Percentiles rank a stretch among this genome's conserved stretches.
Evolutionary conservation across 2,888 invertebrate species (phyloP).

Genomic region (Cataglyphis cursor): DNA sequence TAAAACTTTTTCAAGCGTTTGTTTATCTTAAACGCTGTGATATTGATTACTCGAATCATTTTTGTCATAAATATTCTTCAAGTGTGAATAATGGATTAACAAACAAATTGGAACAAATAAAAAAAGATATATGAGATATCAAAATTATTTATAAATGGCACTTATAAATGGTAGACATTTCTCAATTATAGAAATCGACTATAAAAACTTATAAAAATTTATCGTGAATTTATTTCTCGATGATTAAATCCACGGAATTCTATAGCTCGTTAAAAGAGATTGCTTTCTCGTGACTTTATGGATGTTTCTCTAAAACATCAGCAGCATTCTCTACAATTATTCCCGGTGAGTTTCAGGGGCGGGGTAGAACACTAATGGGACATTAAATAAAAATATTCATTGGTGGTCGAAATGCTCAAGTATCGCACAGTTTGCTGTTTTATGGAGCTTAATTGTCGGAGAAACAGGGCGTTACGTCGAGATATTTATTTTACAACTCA

Average conservation of each 20-base stretch:
- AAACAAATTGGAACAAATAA: background rate
- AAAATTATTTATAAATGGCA: background rate
- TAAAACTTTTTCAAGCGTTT: background rate
- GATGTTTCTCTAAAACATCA: slow-evolving; percentile 49
- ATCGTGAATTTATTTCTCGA: background rate
- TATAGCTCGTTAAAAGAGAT: slow-evolving; percentile 40
- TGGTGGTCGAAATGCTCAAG: slow-evolving; percentile 67
- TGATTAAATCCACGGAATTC: slow-evolving; percentile 38
- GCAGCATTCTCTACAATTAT: slow-evolving; percentile 57
- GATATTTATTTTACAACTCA: slow-evolving; percentile 77
- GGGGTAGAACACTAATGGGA: slow-evolving; percentile 76
- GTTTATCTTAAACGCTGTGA: background rate
- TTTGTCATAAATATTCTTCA: background rate
- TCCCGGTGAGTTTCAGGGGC: slow-evolving; percentile 50
- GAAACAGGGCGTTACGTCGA: slow-evolving; percentile 72
- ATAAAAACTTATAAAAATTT: background rate
- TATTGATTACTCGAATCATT: background rate
- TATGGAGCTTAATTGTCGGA: slow-evolving; percentile 79
- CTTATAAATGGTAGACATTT: background rate
- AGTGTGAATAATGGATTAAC: background rate
- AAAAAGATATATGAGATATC: background rate
- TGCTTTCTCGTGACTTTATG: slow-evolving; percentile 6
- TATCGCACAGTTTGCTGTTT: slow-evolving; percentile 73
- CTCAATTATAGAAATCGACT: background rate
- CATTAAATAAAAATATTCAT: slow-evolving; percentile 83